These are phyloP conservation scores for Sebastes kiyomatsui DNA, from an alignment of 2,797 vertebrate genomes.

Conservation along the genomic window DNA sequence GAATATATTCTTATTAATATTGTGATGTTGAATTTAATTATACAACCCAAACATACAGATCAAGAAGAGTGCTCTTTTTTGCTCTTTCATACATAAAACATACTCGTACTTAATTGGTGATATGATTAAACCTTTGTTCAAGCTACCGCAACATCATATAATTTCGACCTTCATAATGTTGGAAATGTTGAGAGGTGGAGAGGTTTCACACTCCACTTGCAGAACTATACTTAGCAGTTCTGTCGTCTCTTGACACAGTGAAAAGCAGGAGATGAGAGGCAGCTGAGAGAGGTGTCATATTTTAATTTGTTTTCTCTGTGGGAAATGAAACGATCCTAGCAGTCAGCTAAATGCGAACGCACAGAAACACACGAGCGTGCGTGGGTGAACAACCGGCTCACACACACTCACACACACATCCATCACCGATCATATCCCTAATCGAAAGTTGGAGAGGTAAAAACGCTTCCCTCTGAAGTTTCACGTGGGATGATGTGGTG, in stretches of 20 bases:
- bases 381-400: not conserved
- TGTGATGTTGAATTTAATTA: not conserved
- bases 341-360: conserved; percentile 28
- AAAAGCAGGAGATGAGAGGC: conserved; percentile 64
- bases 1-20: not conserved
- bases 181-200: conserved; percentile 41
- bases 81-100: not conserved
- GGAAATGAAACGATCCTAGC: conserved; percentile 55
- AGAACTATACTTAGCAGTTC: conserved; percentile 69
- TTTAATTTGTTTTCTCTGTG: conserved; percentile 75
- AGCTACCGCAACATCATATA: conserved; percentile 9
- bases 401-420: not conserved
- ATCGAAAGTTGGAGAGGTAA: conserved; percentile 42
- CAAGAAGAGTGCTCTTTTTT: not conserved
- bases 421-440: not conserved
- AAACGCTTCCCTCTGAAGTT: conserved; percentile 31
- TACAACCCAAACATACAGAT: not conserved
- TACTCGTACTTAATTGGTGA: not conserved
- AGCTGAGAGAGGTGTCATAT: conserved; percentile 69
- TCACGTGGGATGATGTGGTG: conserved; percentile 46
- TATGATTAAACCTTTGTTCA: conserved; percentile 29
- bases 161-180: conserved; percentile 7
- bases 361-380: not conserved
- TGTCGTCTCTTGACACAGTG: conserved; percentile 56
- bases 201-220: conserved; percentile 56